Evolutionary conservation across 1,140 invertebrate species (phyloP).

Genomic region (Camponotus floridanus): DNA sequence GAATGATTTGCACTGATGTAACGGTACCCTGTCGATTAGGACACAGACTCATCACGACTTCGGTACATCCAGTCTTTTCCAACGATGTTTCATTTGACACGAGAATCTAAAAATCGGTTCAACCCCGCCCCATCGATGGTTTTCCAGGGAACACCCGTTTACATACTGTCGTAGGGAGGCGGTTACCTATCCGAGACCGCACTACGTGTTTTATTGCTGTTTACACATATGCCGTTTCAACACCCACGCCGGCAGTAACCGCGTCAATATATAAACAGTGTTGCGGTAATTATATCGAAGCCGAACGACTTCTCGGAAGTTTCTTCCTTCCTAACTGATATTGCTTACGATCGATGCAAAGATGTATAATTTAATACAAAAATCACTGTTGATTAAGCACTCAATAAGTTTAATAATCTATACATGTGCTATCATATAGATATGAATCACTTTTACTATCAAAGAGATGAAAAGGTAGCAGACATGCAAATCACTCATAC

Average conservation of each 20-base stretch:
- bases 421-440: too few relatives aligned
- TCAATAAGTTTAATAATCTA: too few relatives aligned
- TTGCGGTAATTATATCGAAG: constrained; percentile 79
- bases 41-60: constrained; percentile 7
- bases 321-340: constrained; percentile 40
- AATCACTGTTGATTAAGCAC: too few relatives aligned
- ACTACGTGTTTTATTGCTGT: constrained; percentile 81
- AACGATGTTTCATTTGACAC: constrained; percentile 76
- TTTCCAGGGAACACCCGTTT: constrained; percentile 68
- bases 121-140: constrained; percentile 71
- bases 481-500: neutral
- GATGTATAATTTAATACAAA: neutral
- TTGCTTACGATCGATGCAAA: constrained; percentile 27
- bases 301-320: constrained; percentile 72
- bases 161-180: constrained; percentile 66
- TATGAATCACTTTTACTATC: neutral
- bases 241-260: constrained; percentile 78
- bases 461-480: neutral
- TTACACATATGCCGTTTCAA: constrained; percentile 80
- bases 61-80: constrained; percentile 51
- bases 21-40: constrained; percentile 20
- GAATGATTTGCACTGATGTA: neutral
- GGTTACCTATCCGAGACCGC: constrained; percentile 71
- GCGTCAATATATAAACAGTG: constrained; percentile 78
- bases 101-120: constrained; percentile 64